phyloP scores from a whole-genome alignment of 1,140 invertebrate genomes.

The Orussus abietinus region DNA sequence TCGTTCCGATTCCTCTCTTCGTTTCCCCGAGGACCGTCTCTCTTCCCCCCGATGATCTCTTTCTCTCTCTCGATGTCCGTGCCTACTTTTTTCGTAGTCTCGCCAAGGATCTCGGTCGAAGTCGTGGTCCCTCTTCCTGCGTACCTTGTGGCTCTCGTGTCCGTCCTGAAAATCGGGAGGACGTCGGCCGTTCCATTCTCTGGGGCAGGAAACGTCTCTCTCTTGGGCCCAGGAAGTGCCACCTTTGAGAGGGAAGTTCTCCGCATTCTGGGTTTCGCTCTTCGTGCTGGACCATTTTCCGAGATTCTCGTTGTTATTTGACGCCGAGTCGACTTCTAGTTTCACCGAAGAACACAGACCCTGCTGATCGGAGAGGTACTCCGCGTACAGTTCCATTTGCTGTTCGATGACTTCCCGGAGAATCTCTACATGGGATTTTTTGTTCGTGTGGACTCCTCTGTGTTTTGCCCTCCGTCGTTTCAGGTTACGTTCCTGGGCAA shows the following conservation, averaged over 20 bases:
- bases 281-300: background rate
- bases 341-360: background rate
- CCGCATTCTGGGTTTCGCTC: background rate
- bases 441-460: conserved; percentile 61
- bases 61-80: background rate
- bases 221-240: too few species aligned
- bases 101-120: background rate
- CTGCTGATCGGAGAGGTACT: conserved; percentile 28
- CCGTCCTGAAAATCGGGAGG: too few species aligned
- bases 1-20: background rate
- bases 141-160: too few species aligned
- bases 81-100: background rate
- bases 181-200: too few species aligned
- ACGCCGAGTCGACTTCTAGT: background rate
- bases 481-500: conserved; percentile 60
- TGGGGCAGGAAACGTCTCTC: too few species aligned
- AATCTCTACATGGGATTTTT: conserved; percentile 61
- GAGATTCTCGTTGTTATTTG: background rate
- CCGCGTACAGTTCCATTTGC: conserved; percentile 54
- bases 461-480: conserved; percentile 62
- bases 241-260: too few species aligned
- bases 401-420: conserved; percentile 61
- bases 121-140: too few species aligned
- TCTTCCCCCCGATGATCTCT: background rate
- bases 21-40: background rate